phyloP scores from a whole-genome alignment of 2,113 vertebrate species.

The Sebastes fasciatus region DNA sequence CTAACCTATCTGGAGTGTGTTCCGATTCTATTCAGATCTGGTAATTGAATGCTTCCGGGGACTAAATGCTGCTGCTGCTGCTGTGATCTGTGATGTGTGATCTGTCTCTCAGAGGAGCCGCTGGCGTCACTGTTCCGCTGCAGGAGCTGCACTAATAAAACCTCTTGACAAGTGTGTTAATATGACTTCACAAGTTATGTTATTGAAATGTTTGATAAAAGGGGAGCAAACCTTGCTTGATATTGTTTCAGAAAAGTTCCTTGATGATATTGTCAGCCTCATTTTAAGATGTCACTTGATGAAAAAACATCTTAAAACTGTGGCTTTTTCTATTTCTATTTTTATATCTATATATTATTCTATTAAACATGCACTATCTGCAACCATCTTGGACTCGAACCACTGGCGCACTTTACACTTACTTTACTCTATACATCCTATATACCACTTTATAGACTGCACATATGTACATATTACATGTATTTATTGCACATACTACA shows the following conservation, averaged over 20 bases:
- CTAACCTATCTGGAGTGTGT: slow-evolving; percentile 13
- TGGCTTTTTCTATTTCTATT: background rate
- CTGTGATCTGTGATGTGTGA: background rate
- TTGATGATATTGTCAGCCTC: background rate
- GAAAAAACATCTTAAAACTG: background rate
- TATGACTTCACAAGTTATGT: background rate
- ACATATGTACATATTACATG: no score
- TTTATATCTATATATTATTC: no score
- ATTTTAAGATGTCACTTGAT: background rate
- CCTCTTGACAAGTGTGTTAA: slow-evolving; percentile 11
- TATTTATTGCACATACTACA: no score
- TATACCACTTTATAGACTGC: no score
- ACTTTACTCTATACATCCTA: no score
- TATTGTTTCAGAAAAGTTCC: background rate
- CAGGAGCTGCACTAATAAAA: slow-evolving; percentile 7
- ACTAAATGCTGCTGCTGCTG: slow-evolving; percentile 19
- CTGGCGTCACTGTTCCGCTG: slow-evolving; percentile 51
- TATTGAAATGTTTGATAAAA: background rate
- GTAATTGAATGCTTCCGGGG: slow-evolving; percentile 73
- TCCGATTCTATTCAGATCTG: slow-evolving; percentile 57
- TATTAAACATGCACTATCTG: no score
- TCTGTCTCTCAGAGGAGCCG: slow-evolving; percentile 28
- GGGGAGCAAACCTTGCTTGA: background rate
- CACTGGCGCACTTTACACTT: no score
- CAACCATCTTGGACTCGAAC: no score